Evolutionary conservation across 2,888 invertebrate genomes (phyloP).

Genomic region (Scaptodrosophila latifasciaeformis): DNA sequence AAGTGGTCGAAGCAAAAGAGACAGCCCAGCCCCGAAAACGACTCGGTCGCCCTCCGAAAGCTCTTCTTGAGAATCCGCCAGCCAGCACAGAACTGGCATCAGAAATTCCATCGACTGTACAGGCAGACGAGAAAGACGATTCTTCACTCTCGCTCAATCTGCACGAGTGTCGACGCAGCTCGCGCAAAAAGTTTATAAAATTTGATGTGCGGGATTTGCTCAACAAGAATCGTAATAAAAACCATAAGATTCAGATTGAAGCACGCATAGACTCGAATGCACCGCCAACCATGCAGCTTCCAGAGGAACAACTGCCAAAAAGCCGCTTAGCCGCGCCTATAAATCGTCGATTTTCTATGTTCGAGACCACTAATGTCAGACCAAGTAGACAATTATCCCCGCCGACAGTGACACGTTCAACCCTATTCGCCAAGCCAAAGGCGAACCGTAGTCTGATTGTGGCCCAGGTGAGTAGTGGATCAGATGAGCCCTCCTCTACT

Average conservation of each 20-base stretch:
- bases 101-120: neutral
- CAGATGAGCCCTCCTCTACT: constrained; percentile 9
- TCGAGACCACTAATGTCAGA: constrained; percentile 6
- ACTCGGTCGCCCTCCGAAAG: constrained; percentile 32
- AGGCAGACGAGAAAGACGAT: no score
- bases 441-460: constrained; percentile 60
- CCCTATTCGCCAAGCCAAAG: constrained; percentile 51
- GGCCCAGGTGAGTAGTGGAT: constrained; percentile 62
- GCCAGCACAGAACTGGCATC: neutral
- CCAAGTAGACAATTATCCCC: constrained; percentile 7
- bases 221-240: constrained; percentile 71
- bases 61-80: no score
- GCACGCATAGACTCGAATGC: constrained; percentile 72
- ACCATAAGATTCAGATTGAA: constrained; percentile 73
- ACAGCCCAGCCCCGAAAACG: constrained; percentile 17
- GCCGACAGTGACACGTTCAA: constrained; percentile 20
- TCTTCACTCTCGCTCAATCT: constrained; percentile 18
- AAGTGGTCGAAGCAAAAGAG: no score
- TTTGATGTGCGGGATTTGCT: constrained; percentile 73
- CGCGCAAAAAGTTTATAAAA: constrained; percentile 73
- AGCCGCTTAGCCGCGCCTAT: neutral
- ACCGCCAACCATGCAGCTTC: constrained; percentile 15
- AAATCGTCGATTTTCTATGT: constrained; percentile 56
- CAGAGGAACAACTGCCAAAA: neutral
- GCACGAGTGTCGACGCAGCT: constrained; percentile 70